Base-by-base conservation (phyloP, 2,888 invertebrate species). In the Leptarthrus brevirostris region DNA sequence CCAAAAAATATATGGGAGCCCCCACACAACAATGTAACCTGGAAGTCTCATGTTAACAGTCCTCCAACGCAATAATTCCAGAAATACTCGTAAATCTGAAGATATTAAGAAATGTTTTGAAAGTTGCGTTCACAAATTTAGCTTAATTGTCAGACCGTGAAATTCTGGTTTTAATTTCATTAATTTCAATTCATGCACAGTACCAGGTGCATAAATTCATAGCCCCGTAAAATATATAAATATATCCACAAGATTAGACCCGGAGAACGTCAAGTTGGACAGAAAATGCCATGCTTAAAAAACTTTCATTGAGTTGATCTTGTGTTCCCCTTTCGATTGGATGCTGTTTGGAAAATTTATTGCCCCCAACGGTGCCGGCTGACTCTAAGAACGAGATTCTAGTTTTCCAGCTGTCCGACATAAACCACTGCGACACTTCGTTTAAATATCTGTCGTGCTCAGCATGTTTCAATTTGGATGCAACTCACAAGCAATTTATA, bases 381-480 rank as follows among this genome's bases (percentile, higher is more conserved):
- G 44, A 49, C 66, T 47, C 24, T 47, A 47, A 66, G 66, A 66
- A 30, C 66, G 30, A 66, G 49, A 66, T 66, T 66, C 66, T 66
- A 66, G 66, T 66, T 66, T 66, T 49, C 49, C 66, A 66, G 66
- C 66, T 66, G 66, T 66, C 66, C 66, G 6, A 66, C 66, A 66
- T 66, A 66, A 66, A 66, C 66, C 66, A 66, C 26, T 61, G 47
- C 66, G 44, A 66, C 66, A 66, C 49, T 47, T 66, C 44, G 66
- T 66, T 44, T 66, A 66, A 44, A 66, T 66, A 66, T 49, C 66
- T 49, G 66, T 66, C 66, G 66, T 49, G 66, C 66, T 49, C 66
- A 66, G 66, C 66, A 66, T 66, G 66, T 66, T 66, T 66, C 66
- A 66, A 66, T 66, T 66, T 66, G 66, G 66, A 66, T 49, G 66